Base-by-base conservation (phyloP, 2,113 vertebrate species). In the Prinia subflava region DNA sequence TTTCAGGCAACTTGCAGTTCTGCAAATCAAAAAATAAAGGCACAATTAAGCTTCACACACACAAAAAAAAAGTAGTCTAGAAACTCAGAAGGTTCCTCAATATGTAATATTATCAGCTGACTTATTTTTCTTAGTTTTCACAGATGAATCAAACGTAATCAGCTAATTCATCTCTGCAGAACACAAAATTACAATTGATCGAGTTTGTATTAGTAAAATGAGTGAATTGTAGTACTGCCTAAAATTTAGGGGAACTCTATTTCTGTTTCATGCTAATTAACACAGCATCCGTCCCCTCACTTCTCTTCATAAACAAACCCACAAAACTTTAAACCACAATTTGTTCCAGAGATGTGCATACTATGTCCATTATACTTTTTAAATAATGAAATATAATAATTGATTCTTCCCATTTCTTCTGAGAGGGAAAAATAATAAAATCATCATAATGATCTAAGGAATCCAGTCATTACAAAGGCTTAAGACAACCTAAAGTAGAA, bases 111-210 rank as follows among this genome's bases (percentile, higher is more conserved):
- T 89, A 73, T 47, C 67, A 87, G 69, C 20, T 18, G 39, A 91
- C 19, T 65, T 68, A 53, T 69, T 86, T 91, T 91, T 73, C 44
- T 55, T 60, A 53, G 42, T 74, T 53, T 89, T 57, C 82, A 59
- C 6, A 49, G 22, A 19, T 2, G 1, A 73, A 57, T 62, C 14
- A 37, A 81, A 89, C 2, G 1, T 44, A 87, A 91, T 60, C 41
- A 87, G 65, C 20, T 84, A 63, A 60, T 87, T 87, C 1, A 35
- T 83, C 57, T 89, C 67, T 69, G 41, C 24, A 87, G 74, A 67
- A 92, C 73, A 91, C 10, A 79, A 21, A 82, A 89, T 90, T 92
- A 82, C 71, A 95, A 92, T 74, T 71, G n/a, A 80, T 87, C 41
- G 53, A 11, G 22, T 56, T 90, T 83, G 22, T 90, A 57, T 75